phyloP scores from a whole-genome alignment of 2,113 vertebrate species.

The Dicaeum eximium region DNA sequence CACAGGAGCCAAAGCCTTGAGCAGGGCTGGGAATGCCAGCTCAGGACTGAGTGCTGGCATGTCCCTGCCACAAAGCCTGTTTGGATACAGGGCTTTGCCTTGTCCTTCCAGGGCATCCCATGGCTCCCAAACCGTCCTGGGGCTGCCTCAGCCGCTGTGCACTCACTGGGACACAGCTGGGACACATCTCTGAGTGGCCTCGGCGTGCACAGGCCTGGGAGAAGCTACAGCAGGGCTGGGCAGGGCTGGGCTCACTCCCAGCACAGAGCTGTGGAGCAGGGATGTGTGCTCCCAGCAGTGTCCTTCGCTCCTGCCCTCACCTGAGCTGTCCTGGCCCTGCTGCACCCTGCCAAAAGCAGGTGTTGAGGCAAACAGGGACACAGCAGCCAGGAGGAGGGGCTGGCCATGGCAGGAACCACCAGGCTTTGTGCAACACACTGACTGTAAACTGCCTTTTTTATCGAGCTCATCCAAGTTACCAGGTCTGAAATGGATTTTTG shows the following conservation, averaged over 20 bases:
- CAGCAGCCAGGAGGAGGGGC: not conserved
- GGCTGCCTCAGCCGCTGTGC: not conserved
- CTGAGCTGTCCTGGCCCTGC: not conserved
- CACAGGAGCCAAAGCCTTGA: not conserved
- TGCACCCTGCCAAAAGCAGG: not conserved
- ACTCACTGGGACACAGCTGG: not conserved
- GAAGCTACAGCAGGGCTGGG: not conserved
- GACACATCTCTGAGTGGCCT: not conserved
- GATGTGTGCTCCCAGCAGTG: rapidly evolving
- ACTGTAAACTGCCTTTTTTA: not conserved
- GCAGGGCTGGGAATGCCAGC: not conserved
- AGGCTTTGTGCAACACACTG: too few species aligned
- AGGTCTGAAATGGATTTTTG: not conserved
- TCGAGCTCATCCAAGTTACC: not conserved
- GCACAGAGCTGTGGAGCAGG: not conserved
- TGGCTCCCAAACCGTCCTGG: not conserved
- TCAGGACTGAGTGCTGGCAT: not conserved
- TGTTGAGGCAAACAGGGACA: not conserved
- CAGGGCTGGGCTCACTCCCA: not conserved
- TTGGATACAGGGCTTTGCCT: not conserved
- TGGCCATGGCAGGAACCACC: rapidly evolving
- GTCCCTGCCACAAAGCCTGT: not conserved
- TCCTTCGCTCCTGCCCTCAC: not conserved
- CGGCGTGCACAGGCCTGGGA: not conserved
- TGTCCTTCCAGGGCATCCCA: not conserved